Evolutionary conservation across 30 jellyfish, hydroid and myxozoan species (phyloP).

Genomic region (Chironex yamaguchii): DNA sequence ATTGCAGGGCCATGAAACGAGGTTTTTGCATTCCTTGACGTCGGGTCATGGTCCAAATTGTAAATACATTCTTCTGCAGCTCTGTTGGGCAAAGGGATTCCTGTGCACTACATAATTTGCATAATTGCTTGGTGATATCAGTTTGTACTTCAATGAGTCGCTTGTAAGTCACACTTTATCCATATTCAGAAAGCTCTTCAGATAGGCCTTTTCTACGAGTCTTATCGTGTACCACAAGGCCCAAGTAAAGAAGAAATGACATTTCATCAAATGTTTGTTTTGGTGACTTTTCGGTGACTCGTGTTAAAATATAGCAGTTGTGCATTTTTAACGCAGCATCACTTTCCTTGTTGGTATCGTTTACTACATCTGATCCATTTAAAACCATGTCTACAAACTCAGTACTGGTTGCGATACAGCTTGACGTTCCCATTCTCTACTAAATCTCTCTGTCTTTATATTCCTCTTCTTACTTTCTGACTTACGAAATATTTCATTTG

Average conservation of each 20-base stretch:
- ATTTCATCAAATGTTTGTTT: conserved; percentile 21
- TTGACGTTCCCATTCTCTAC: neutral
- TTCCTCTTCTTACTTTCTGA: neutral
- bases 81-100: neutral
- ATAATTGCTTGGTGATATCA: conserved; percentile 4
- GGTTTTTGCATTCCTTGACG: too few relatives aligned
- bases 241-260: conserved; percentile 48
- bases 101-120: neutral
- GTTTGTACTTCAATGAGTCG: conserved; percentile 33
- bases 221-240: conserved; percentile 40
- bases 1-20: neutral
- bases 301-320: neutral
- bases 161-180: conserved; percentile 39
- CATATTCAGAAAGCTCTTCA: conserved; percentile 5
- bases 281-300: neutral
- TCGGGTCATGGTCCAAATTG: neutral
- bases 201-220: conserved; percentile 41
- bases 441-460: neutral
- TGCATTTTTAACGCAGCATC: neutral
- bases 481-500: neutral
- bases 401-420: neutral
- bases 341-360: neutral
- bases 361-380: neutral
- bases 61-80: neutral
- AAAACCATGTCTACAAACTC: neutral